Conservation (phyloP, 2,888 invertebrate species). For the Myopa testacea region DNA sequence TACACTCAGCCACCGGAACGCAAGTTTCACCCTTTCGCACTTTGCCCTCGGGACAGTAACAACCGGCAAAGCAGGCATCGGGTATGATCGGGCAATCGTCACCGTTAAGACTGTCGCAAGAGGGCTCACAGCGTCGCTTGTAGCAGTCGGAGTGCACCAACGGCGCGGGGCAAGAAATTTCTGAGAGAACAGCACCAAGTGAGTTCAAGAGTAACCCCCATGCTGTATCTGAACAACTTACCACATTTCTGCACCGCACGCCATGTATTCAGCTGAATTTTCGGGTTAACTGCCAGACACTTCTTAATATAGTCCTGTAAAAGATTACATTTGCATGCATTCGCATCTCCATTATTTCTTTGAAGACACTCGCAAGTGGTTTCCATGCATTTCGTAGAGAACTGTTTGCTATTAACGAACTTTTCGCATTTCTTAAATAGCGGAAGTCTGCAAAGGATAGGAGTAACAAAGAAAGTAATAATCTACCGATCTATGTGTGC, state of each 20-base stretch:
- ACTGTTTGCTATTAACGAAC: constrained; percentile 76
- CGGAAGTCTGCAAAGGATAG: constrained; percentile 70
- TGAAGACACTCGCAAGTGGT: constrained; percentile 80
- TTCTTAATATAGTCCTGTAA: constrained; percentile 80
- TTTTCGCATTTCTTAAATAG: constrained; percentile 76
- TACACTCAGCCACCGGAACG: constrained; percentile 77
- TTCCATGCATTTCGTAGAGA: constrained; percentile 80
- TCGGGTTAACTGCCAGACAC: constrained; percentile 76
- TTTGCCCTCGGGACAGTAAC: constrained; percentile 84
- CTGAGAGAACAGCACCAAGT: constrained; percentile 64
- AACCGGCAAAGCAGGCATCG: constrained; percentile 83
- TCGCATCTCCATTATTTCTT: constrained; percentile 66
- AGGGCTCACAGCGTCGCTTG: constrained; percentile 81
- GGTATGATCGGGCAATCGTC: constrained; percentile 74
- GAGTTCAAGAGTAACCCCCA: background rate
- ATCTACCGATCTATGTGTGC: background rate
- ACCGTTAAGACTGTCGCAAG: constrained; percentile 75
- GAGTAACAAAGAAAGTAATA: constrained; percentile 8
- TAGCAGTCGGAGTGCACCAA: constrained; percentile 87
- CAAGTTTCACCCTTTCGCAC: constrained; percentile 78
- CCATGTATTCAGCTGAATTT: constrained; percentile 78
- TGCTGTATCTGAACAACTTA: constrained; percentile 43
- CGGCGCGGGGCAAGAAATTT: constrained; percentile 78
- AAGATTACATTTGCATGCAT: constrained; percentile 77
- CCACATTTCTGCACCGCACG: constrained; percentile 76